These are phyloP conservation scores for Paedocypris micromegethes DNA, from an alignment of 2,797 vertebrate genomes.

Conservation along the genomic window DNA sequence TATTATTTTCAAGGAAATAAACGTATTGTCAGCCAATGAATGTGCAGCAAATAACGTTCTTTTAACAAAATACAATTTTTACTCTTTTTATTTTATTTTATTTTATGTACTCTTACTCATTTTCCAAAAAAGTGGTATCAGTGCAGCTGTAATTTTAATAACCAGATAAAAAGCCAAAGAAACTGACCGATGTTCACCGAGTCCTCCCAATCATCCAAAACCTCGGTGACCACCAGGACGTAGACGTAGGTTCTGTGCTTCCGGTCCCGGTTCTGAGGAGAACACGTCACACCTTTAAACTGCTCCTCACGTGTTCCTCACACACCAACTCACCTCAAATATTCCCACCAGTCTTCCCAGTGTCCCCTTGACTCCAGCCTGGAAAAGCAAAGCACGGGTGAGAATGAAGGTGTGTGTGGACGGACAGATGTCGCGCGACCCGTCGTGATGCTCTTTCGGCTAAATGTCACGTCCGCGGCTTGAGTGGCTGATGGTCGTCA, in stretches of 20 bases:
- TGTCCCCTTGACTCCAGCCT: conserved; percentile 98
- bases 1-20: no score
- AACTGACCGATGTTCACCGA: conserved; percentile 92
- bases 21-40: no score
- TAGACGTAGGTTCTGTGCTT: conserved; percentile 98
- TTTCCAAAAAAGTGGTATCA: no score
- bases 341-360: conserved; percentile 94
- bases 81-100: no score
- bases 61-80: no score
- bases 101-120: no score
- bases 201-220: conserved; percentile 98
- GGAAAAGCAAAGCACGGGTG: conserved; percentile 30
- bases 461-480: conserved; percentile 12
- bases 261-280: conserved; percentile 85
- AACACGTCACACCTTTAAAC: not conserved
- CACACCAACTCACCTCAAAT: conserved; percentile 82
- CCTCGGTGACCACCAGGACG: conserved; percentile 92
- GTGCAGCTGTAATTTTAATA: no score
- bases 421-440: not conserved
- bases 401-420: not conserved
- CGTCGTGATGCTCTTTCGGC: not conserved
- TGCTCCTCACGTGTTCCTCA: not conserved
- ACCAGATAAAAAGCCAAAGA: not conserved
- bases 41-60: no score
- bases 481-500: conserved; percentile 4